Base-by-base conservation (phyloP, 1,140 invertebrate species). In the Aphelinus certus region DNA sequence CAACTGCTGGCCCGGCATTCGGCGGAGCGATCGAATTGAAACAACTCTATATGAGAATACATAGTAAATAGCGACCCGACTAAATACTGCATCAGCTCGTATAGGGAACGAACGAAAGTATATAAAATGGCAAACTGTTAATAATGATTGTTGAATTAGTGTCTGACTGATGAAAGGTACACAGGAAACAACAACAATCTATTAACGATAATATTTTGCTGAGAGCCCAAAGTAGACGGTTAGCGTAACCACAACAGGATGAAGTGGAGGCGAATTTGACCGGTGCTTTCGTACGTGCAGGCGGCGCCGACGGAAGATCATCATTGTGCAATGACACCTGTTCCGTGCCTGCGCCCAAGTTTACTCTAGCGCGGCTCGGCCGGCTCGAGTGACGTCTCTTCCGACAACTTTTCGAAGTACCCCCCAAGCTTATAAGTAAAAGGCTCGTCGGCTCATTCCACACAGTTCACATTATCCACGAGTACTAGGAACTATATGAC, bases 381-480 rank as follows among this genome's bases (percentile, higher is more conserved):
- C 43, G 42, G n/a, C 4, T 53, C 7, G n/a, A 69, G 63, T 75
- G 67, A 69, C 67, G 66, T 58, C 6, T 64, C 60, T 75, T 75
- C 67, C 61, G 53, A 51, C 43, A 53, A n/a, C 46, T 4, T 45
- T 46, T 57, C 42, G 56, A 61, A 45, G 55, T 9, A 0, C 10
- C 0, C 4, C 2, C 4, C 2, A 47, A 75, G 55, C 55, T 70
- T 75, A 75, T 75, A 75, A 69, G 53, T 74, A 75, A 64, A 64
- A 70, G 57, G 48, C 47, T 70, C 70, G 56, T 0, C 1, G 3
- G 45, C 7, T 26, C 7, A 10, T 55, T 43, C 7, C 4, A n/a
- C 5, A 10, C 66, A 69, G 60, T 75, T 45, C 49, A 57, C 60
- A 69, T 75, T 57, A 63, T 63, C 10, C 47, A 47, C 9, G 56